phyloP scores from a whole-genome alignment of 2,113 vertebrate species.

The Salvelinus fontinalis region DNA sequence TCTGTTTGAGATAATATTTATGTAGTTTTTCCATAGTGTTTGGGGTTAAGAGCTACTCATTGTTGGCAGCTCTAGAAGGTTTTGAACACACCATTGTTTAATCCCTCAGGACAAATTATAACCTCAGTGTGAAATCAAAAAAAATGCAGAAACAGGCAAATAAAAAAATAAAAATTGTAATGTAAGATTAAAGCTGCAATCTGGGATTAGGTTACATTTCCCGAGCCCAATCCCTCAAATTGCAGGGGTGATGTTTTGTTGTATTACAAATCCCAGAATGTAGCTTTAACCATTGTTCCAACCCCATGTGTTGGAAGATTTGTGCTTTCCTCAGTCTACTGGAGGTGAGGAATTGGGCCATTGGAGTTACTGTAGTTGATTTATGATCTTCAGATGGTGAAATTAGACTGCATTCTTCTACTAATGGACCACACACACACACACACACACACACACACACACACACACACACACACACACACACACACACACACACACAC shows the following conservation, averaged over 20 bases:
- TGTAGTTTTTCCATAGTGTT: slow-evolving; percentile 1
- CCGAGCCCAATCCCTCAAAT: no score
- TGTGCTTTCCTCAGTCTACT: background rate
- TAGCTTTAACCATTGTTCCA: no score
- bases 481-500: background rate
- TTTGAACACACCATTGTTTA: slow-evolving; percentile 25
- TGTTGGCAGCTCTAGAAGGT: slow-evolving; percentile 7
- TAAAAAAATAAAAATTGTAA: background rate
- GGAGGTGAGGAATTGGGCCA: slow-evolving; percentile 10
- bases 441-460: background rate
- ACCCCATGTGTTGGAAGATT: slow-evolving; percentile 10
- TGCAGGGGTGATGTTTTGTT: background rate
- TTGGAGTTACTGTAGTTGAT: slow-evolving; percentile 8
- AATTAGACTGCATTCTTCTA: background rate
- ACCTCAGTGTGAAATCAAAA: slow-evolving; percentile 19
- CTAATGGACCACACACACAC: background rate
- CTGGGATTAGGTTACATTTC: no score
- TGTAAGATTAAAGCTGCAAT: background rate
- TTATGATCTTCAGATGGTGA: slow-evolving; percentile 21
- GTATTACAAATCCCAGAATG: background rate
- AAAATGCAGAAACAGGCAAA: background rate
- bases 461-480: background rate
- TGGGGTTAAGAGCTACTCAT: slow-evolving; percentile 6
- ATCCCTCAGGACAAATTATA: slow-evolving; percentile 21
- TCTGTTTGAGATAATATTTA: background rate